These are phyloP conservation scores for Plectrocnemia conspersa DNA, from an alignment of 1,140 invertebrate genomes.

Conservation along the genomic window DNA sequence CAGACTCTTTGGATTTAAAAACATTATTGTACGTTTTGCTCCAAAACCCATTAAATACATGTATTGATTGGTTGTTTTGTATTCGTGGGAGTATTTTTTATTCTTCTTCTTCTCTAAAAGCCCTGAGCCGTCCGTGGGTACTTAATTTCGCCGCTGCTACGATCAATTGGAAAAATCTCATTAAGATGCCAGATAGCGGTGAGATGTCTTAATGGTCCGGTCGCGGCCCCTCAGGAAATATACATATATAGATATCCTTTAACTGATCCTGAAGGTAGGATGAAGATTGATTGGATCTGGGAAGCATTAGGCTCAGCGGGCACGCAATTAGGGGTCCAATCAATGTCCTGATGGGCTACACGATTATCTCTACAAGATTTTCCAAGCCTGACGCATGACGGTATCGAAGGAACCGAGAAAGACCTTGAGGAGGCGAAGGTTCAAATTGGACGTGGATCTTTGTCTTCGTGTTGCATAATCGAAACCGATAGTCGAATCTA, in stretches of 20 bases:
- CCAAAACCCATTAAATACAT: no score
- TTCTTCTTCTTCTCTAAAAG: not conserved
- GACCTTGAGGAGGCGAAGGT: no score
- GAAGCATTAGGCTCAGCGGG: constrained; percentile 4
- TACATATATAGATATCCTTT: not conserved
- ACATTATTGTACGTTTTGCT: no score
- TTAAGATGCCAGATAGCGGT: constrained; percentile 28
- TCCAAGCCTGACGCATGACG: not conserved
- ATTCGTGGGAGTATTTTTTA: not conserved
- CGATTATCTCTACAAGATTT: constrained; percentile 21
- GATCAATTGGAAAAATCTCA: constrained; percentile 32
- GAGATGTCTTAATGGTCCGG: constrained; percentile 24
- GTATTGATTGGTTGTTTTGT: constrained; percentile 17
- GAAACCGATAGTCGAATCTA: no score
- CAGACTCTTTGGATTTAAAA: no score
- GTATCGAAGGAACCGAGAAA: no score
- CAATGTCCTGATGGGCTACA: constrained; percentile 21
- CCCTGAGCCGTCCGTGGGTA: not conserved
- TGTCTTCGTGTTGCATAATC: no score
- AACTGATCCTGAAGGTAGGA: constrained; percentile 16
- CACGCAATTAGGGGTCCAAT: constrained; percentile 27
- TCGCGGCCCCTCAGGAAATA: constrained; percentile 8
- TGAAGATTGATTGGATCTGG: constrained; percentile 30
- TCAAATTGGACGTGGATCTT: no score
- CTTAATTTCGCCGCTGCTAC: constrained; percentile 9